Conservation (phyloP, 2,888 invertebrate genomes). For the Synergus gifuensis region DNA sequence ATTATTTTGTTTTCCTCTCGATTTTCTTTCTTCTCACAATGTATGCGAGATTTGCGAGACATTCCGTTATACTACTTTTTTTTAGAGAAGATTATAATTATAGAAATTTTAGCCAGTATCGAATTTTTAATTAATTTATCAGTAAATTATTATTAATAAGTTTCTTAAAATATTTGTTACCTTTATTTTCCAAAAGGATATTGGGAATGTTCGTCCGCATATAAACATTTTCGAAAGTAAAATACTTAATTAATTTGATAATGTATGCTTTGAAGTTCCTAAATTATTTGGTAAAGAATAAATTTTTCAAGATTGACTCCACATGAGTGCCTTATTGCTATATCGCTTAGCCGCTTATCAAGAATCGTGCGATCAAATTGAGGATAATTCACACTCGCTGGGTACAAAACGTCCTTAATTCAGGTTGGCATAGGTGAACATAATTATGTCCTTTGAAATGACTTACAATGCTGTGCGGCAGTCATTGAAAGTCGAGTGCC, state of each 20-base stretch:
- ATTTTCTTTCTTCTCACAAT: too few species aligned
- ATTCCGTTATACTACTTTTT: too few species aligned
- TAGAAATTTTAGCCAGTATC: too few species aligned
- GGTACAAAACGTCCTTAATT: constrained; percentile 44
- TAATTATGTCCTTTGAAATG: constrained; percentile 54
- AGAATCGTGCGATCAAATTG: constrained; percentile 37
- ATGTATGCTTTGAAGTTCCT: neutral
- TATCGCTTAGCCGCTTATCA: constrained; percentile 1
- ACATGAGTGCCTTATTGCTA: neutral
- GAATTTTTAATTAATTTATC: too few species aligned
- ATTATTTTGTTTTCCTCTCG: too few species aligned
- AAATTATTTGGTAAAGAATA: neutral
- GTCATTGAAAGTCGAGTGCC: constrained; percentile 69
- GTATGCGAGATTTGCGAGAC: too few species aligned
- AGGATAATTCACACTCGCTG: constrained; percentile 47
- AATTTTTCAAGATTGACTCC: constrained; percentile 22
- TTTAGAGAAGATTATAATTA: too few species aligned
- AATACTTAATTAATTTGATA: neutral
- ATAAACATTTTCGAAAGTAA: neutral
- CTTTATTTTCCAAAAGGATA: too few species aligned
- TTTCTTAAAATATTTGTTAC: too few species aligned
- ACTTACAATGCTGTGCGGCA: constrained; percentile 51
- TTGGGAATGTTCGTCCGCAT: too few species aligned
- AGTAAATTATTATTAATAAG: too few species aligned
- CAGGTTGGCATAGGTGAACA: constrained; percentile 43